Evolutionary conservation across 2,888 invertebrate genomes (phyloP).

Genomic region (Dynastes grantii): DNA sequence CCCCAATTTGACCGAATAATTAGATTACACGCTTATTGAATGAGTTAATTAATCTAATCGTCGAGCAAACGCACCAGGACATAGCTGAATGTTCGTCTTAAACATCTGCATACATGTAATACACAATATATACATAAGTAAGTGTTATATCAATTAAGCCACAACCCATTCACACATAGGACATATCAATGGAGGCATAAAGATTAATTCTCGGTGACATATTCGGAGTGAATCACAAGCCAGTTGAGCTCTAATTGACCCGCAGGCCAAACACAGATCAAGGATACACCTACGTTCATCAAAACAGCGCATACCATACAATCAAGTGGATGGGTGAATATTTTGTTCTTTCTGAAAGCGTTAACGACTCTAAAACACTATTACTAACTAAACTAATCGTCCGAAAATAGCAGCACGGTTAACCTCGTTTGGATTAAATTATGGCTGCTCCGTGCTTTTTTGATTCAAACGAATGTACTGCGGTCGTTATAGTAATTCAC

Average conservation of each 20-base stretch:
- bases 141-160: constrained; percentile 17
- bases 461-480: constrained; percentile 15
- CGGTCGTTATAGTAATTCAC: not conserved
- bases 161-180: constrained; percentile 20
- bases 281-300: constrained; percentile 67
- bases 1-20: constrained; percentile 15
- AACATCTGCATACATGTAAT: too few species aligned
- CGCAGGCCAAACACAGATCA: constrained; percentile 69
- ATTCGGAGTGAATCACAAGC: constrained; percentile 50
- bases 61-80: not conserved
- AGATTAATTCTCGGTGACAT: constrained; percentile 37
- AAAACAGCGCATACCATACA: constrained; percentile 52
- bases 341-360: not conserved
- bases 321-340: constrained; percentile 38
- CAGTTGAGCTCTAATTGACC: constrained; percentile 69
- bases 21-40: constrained; percentile 13
- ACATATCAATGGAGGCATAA: constrained; percentile 35
- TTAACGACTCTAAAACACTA: not conserved
- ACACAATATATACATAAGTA: not conserved
- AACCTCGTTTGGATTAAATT: constrained; percentile 45
- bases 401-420: constrained; percentile 44
- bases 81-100: too few species aligned
- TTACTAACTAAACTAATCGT: constrained; percentile 39
- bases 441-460: constrained; percentile 1
- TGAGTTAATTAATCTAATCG: constrained; percentile 22